phyloP scores from a whole-genome alignment of 2,113 vertebrate species.

The Anguilla japonica region DNA sequence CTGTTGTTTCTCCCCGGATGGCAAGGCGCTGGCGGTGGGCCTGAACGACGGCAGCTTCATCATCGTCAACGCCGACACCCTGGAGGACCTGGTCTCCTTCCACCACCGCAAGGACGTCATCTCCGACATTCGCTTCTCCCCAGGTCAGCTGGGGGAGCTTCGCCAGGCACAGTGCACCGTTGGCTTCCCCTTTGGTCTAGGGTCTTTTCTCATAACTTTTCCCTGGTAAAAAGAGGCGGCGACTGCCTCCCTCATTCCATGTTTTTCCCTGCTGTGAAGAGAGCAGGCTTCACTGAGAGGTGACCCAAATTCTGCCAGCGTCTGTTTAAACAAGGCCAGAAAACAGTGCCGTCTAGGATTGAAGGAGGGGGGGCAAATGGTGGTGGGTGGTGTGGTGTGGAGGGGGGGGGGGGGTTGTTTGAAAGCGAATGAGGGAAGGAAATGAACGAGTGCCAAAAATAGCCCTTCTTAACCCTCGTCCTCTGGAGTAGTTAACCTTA shows the following conservation, averaged over 20 bases:
- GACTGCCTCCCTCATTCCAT: neutral
- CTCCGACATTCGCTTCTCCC: slow-evolving; percentile 97
- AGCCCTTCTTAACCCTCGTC: slow-evolving; percentile 38
- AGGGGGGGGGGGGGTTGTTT: slow-evolving; percentile 34
- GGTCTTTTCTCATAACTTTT: neutral
- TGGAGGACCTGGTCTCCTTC: slow-evolving; percentile 97
- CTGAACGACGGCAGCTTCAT: slow-evolving; percentile 96
- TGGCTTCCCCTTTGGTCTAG: neutral
- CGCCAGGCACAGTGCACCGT: neutral
- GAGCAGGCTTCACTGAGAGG: slow-evolving; percentile 46
- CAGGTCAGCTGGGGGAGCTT: slow-evolving; percentile 72
- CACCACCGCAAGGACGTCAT: slow-evolving; percentile 96
- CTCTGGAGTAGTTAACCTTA: slow-evolving; percentile 47
- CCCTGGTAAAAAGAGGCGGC: neutral
- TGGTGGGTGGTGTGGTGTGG: no score
- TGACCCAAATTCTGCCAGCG: slow-evolving; percentile 56
- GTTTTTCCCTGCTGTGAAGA: slow-evolving; percentile 27
- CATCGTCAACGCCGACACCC: slow-evolving; percentile 94
- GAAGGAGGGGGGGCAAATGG: slow-evolving; percentile 41
- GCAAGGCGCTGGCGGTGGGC: slow-evolving; percentile 93
- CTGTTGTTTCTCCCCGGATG: slow-evolving; percentile 96
- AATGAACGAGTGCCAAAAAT: slow-evolving; percentile 32
- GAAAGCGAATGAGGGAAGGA: slow-evolving; percentile 48
- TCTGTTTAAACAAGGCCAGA: slow-evolving; percentile 57
- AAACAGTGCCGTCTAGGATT: slow-evolving; percentile 41